Evolutionary conservation across 2,888 invertebrate species (phyloP), one percentile per base, ranked within the genome.

Genomic region (Coronaproctus castanopsis): DNA sequence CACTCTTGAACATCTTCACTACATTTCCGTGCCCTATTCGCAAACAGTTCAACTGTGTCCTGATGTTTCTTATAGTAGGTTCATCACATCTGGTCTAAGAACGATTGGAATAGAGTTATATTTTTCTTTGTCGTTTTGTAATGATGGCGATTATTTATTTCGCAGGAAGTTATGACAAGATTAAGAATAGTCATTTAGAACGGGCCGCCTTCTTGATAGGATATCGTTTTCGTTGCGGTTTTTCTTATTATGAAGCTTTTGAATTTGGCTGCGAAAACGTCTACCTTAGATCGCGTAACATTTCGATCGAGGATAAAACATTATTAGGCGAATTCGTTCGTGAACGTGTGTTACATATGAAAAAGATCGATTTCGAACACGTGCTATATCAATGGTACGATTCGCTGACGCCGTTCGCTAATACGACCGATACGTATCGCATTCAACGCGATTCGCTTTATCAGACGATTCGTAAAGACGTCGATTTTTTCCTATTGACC

Each of bases 201-300:
- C 81, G 81, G 69, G 77, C 79, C 0, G 77, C 81, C 0, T 78
- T 79, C 65, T 70, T 85, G 60, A 76, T 80, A 51, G 75, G 76
- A 57, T 83, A 85, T 69, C 81, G 83, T 70, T 68, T 81, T 51
- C 71, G 77, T 2, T 74, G 81, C 55, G 84, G 83, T 2, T 57
- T 58, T 57, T 69, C 76, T 0, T 68, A 74, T n/a, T 66, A 59
- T 8, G 59, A 72, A n/a, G 80, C 84, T 0, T 71, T 84, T 61
- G 65, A 71, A 2, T 76, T 75, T 56, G 76, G 80, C 61, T 80
- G 80, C 64, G 70, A 77, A 0, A 83, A 84, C 67, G 79, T 85
- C 18, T 86, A 85, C 67, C 76, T 80, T 2, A 78, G 78, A 65
- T 74, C 78, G 1, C 72, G 77, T 65, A 73, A 73, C 8, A 64